phyloP scores from a whole-genome alignment of 2,113 vertebrate species.

The Phylloscopus whistleri region DNA sequence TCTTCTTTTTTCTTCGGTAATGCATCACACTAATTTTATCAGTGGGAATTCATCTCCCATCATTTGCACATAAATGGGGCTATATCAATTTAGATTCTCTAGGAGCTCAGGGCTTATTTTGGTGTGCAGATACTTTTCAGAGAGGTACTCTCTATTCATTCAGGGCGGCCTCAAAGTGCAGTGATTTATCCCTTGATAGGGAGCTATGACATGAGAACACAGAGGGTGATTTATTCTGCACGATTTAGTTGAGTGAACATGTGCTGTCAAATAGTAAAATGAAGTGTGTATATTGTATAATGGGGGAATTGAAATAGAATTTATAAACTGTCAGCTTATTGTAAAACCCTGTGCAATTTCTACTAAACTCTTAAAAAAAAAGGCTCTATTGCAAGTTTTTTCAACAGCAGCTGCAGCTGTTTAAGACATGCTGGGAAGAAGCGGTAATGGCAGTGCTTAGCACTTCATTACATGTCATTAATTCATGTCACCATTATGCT shows the following conservation, averaged over 20 bases:
- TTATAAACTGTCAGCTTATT: not conserved
- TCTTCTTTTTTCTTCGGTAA: not conserved
- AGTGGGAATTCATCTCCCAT: not conserved
- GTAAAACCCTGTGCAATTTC: not conserved
- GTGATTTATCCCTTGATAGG: not conserved
- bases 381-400: not conserved
- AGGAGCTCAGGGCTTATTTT: not conserved
- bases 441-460: not conserved
- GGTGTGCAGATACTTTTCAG: not conserved
- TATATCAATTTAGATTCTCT: not conserved
- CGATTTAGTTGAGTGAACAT: not conserved
- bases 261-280: constrained; percentile 16
- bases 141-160: not conserved
- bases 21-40: not conserved
- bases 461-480: constrained; percentile 7
- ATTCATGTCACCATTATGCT: constrained; percentile 21
- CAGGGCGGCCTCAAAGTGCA: not conserved
- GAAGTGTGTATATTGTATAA: not conserved
- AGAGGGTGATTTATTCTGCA: not conserved
- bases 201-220: not conserved
- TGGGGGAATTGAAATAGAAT: not conserved
- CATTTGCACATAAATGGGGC: constrained; percentile 13
- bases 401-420: constrained; percentile 9
- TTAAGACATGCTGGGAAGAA: constrained; percentile 12
- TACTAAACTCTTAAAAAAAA: not conserved